phyloP scores from a whole-genome alignment of 2,888 invertebrate species.

The Sabatieria punctata region DNA sequence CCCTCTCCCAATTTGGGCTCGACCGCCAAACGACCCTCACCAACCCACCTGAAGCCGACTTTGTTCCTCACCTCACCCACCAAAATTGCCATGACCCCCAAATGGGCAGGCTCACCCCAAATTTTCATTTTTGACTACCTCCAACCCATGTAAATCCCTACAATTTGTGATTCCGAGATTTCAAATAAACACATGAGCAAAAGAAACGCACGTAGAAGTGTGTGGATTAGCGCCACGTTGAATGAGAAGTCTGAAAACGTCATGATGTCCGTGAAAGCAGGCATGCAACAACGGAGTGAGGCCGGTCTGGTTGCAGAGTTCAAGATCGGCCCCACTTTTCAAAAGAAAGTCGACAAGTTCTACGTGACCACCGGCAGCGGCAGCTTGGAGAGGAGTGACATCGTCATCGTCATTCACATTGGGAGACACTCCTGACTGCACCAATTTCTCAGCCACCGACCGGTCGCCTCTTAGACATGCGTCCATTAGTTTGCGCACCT shows the following conservation, averaged over 20 bases:
- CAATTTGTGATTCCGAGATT: too few relatives aligned
- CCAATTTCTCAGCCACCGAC: neutral
- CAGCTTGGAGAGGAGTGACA: slow-evolving; percentile 32
- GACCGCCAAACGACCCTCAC: too few relatives aligned
- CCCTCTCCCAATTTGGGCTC: too few relatives aligned
- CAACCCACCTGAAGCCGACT: too few relatives aligned
- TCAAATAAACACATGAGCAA: too few relatives aligned
- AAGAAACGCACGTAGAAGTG: neutral
- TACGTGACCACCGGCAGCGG: slow-evolving; percentile 35
- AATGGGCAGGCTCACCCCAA: too few relatives aligned
- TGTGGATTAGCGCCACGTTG: neutral
- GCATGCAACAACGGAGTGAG: slow-evolving; percentile 38
- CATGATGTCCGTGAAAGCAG: slow-evolving; percentile 34
- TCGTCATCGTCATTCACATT: slow-evolving; percentile 30
- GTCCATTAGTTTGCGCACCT: too few relatives aligned
- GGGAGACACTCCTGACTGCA: slow-evolving; percentile 14
- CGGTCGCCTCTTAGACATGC: too few relatives aligned
- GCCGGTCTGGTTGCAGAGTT: slow-evolving; percentile 23
- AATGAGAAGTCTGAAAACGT: slow-evolving; percentile 28
- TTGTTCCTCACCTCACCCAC: too few relatives aligned
- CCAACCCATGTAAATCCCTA: too few relatives aligned
- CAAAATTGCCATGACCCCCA: too few relatives aligned
- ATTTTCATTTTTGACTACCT: too few relatives aligned
- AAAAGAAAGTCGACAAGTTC: slow-evolving; percentile 27
- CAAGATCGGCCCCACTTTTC: slow-evolving; percentile 8